Percentiles rank a stretch among this genome's conserved stretches.
phyloP scores from a whole-genome alignment of 2,113 vertebrate species.

The Motacilla alba region DNA sequence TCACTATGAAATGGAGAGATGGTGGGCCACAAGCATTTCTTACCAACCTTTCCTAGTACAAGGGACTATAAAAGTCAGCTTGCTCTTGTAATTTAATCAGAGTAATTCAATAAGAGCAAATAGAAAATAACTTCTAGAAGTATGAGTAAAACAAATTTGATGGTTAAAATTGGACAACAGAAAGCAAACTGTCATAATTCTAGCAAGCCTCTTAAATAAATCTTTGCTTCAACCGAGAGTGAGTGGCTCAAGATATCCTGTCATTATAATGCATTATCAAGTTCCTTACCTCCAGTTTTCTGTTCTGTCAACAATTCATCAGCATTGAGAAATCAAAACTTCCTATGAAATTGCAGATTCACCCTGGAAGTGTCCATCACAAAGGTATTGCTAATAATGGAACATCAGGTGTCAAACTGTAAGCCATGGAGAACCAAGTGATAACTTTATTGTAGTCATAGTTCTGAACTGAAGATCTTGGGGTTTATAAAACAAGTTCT shows the following conservation, averaged over 20 bases:
- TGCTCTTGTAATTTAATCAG: not conserved
- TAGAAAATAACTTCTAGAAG: not conserved
- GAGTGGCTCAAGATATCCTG: not conserved
- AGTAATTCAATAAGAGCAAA: not conserved
- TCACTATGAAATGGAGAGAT: not conserved
- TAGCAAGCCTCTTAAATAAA: not conserved
- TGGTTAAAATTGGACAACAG: not conserved
- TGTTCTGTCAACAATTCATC: not conserved
- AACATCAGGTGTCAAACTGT: not conserved
- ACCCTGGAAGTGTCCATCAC: not conserved
- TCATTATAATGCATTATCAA: not conserved
- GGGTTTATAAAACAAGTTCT: not conserved
- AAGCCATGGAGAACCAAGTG: not conserved
- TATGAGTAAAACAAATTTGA: not conserved
- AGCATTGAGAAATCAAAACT: not conserved
- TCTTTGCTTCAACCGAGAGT: not conserved
- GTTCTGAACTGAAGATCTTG: not conserved
- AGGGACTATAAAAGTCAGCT: not conserved
- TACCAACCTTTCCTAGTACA: not conserved
- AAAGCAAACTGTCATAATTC: not conserved
- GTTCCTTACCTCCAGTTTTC: not conserved
- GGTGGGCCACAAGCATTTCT: not conserved
- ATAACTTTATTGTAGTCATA: not conserved
- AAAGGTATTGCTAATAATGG: not conserved
- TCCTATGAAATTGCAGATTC: not conserved